These are phyloP conservation scores for Danionella cerebrum DNA, from an alignment of 2,113 vertebrate genomes.

Conservation along the genomic window DNA sequence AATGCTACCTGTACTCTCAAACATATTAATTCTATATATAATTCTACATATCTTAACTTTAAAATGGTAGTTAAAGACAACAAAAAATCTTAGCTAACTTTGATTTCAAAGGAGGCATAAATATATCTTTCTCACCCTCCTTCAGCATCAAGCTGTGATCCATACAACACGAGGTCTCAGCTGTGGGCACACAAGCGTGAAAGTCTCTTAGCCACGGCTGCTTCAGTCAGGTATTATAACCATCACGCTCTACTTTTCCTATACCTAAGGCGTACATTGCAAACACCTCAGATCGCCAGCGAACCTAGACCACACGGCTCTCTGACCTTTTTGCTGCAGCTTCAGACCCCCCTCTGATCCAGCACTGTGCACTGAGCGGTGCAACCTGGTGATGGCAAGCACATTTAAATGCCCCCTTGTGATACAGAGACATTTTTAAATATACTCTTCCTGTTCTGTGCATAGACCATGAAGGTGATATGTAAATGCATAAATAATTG, in stretches of 20 bases:
- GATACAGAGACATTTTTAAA: slow-evolving; percentile 43
- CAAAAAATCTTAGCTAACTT: background rate
- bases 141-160: background rate
- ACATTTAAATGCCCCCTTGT: slow-evolving; percentile 56
- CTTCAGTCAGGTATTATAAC: slow-evolving; percentile 17
- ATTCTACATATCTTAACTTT: no score
- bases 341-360: background rate
- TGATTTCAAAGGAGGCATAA: background rate
- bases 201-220: slow-evolving; percentile 9
- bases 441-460: slow-evolving; percentile 42
- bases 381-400: slow-evolving; percentile 41
- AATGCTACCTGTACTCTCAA: no score
- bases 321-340: background rate
- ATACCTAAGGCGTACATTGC: slow-evolving; percentile 19
- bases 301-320: slow-evolving; percentile 35
- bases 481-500: background rate
- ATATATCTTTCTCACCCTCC: background rate
- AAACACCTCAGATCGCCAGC: slow-evolving; percentile 39
- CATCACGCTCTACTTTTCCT: slow-evolving; percentile 29
- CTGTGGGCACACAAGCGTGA: slow-evolving; percentile 11
- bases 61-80: background rate
- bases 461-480: background rate
- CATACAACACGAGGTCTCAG: slow-evolving; percentile 1
- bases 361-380: slow-evolving; percentile 30
- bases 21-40: no score